phyloP scores from a whole-genome alignment of 2,113 vertebrate genomes.

The Morone chrysops region DNA sequence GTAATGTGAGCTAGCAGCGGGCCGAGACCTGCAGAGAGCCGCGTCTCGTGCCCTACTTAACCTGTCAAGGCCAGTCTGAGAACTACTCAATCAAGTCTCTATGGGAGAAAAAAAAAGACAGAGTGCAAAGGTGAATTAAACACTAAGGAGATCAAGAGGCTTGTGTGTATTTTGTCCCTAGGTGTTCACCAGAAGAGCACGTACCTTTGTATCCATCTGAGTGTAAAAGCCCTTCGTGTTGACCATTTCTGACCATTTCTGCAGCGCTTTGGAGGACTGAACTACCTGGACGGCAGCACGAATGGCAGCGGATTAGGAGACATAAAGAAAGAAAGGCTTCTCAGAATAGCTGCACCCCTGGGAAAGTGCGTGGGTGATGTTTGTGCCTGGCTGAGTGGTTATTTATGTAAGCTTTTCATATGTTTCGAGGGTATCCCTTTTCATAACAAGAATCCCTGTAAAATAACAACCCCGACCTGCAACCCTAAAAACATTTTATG shows the following conservation, averaged over 20 bases:
- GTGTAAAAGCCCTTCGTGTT: background rate
- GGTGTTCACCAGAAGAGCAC: slow-evolving; percentile 18
- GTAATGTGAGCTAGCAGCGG: slow-evolving; percentile 67
- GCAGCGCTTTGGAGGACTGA: slow-evolving; percentile 11
- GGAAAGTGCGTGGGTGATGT: slow-evolving; percentile 51
- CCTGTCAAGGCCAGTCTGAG: slow-evolving; percentile 63
- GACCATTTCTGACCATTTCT: slow-evolving; percentile 1
- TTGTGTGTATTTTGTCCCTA: slow-evolving; percentile 35
- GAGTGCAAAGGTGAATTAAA: slow-evolving; percentile 56
- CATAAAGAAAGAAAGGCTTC: slow-evolving; percentile 26
- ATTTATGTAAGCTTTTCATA: slow-evolving; percentile 54
- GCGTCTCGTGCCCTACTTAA: slow-evolving; percentile 62
- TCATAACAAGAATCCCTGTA: slow-evolving; percentile 15
- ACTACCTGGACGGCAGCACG: background rate
- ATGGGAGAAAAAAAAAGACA: slow-evolving; percentile 15
- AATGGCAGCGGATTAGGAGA: slow-evolving; percentile 33
- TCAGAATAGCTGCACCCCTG: slow-evolving; percentile 57
- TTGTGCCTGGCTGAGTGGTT: slow-evolving; percentile 30
- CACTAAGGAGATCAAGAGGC: slow-evolving; percentile 31
- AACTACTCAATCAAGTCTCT: slow-evolving; percentile 68
- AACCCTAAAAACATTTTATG: background rate
- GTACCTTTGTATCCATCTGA: background rate
- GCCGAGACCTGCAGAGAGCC: slow-evolving; percentile 45
- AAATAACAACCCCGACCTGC: background rate
- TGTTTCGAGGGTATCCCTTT: slow-evolving; percentile 29